Conservation (phyloP, 2,888 invertebrate species). For the Cremastinae sp. region DNA sequence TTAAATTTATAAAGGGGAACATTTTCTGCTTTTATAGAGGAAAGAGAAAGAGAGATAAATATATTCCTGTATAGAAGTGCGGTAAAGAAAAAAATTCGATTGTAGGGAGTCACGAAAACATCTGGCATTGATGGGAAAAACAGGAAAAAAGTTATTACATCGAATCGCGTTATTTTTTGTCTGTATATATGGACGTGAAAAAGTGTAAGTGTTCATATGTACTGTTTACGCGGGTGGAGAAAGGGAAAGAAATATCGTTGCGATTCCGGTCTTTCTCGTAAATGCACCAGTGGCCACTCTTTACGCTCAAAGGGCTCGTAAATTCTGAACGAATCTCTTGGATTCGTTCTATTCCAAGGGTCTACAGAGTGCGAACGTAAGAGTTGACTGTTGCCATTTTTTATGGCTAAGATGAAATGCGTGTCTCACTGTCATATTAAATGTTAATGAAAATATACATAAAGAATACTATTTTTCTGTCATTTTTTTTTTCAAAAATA, state of each 20-base stretch:
- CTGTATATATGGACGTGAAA: too few species aligned
- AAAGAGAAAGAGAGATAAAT: too few species aligned
- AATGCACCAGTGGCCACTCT: constrained; percentile 56
- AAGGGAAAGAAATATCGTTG: constrained; percentile 27
- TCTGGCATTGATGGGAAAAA: constrained; percentile 41
- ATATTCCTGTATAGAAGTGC: not conserved
- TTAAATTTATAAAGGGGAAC: too few species aligned
- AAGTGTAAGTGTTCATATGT: not conserved
- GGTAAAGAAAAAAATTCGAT: constrained; percentile 31
- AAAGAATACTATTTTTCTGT: too few species aligned
- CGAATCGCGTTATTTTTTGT: not conserved
- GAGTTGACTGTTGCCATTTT: constrained; percentile 1
- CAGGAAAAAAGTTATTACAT: constrained; percentile 45
- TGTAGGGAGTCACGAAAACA: constrained; percentile 45
- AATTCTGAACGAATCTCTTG: constrained; percentile 59
- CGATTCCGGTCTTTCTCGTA: constrained; percentile 60
- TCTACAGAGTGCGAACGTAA: constrained; percentile 23
- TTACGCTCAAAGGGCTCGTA: constrained; percentile 57
- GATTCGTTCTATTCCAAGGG: constrained; percentile 42
- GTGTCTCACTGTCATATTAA: not conserved
- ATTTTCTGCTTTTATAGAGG: too few species aligned
- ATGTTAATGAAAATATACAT: too few species aligned
- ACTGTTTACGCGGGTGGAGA: not conserved
- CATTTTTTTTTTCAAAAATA: too few species aligned
- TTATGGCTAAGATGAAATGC: not conserved